Percentiles rank a stretch among this genome's conserved stretches.
Evolutionary conservation across 2,113 vertebrate species (phyloP).

Genomic region (Strigops habroptila): DNA sequence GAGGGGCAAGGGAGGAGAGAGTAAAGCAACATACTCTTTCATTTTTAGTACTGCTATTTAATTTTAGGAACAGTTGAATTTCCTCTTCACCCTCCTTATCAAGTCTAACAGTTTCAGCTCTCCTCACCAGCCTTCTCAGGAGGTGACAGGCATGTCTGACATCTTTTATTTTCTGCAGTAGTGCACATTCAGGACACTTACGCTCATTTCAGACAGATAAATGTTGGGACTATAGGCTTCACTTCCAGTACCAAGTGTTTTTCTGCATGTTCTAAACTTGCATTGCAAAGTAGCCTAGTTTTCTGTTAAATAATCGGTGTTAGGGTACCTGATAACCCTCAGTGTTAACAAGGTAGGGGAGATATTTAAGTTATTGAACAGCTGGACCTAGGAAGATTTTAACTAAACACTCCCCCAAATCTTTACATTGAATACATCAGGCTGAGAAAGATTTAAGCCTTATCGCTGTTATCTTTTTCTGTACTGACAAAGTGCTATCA

Average conservation of each 20-base stretch:
- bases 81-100: neutral
- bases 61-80: neutral
- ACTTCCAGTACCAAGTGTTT: neutral
- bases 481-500: neutral
- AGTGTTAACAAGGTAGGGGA: neutral
- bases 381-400: neutral
- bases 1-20: neutral
- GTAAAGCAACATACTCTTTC: neutral
- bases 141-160: neutral
- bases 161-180: neutral
- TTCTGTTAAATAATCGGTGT: neutral
- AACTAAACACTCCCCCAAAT: neutral
- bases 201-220: neutral
- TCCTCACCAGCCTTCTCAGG: neutral
- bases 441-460: neutral
- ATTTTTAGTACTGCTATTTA: neutral
- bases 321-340: neutral
- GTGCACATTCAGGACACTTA: neutral
- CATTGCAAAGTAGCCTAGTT: neutral
- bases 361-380: neutral
- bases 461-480: neutral
- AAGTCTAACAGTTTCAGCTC: neutral
- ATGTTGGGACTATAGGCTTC: neutral
- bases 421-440: neutral
- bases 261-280: neutral